Evolutionary conservation across 2,888 invertebrate species (phyloP), one percentile per base, ranked within the genome.

Genomic region (Pyralis farinalis): DNA sequence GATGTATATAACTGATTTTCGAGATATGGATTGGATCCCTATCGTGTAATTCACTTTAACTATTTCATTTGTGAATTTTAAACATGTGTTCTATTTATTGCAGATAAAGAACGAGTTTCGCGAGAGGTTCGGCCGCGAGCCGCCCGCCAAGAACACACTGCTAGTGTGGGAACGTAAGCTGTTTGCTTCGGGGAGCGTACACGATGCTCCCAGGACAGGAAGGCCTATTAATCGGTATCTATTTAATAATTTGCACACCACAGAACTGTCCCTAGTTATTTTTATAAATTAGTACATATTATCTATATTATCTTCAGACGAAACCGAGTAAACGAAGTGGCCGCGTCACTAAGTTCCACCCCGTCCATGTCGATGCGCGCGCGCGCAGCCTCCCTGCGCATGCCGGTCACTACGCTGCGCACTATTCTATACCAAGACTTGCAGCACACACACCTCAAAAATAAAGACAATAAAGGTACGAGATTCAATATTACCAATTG

Each of bases 71-170:
- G n/a, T n/a, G n/a, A n/a, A n/a, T n/a, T n/a, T n/a, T n/a, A n/a
- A n/a, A n/a, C n/a, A n/a, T n/a, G n/a, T n/a, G n/a, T n/a, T n/a
- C 37, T 44, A 12, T 53, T 61, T 59, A 60, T 41, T 61, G 22
- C 47, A 86, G 71, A 80, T 88, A 34, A 77, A 75, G 49, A 65
- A 67, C 21, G 80, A 86, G 49, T 89, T 88, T 48, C 57, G 63
- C 38, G 58, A 67, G 42, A 66, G 88, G 47, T 89, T 89, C 48
- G 71, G 68, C 20, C 59, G 72, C 1, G 67, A 77, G 4, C 70
- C 88, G 6, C 88, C 88, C 0, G 67, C 76, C 4, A 76, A 74
- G 51, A 76, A 75, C 35, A 77, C 78, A 1, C 47, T 78, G 20
- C 49, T 75, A 38, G 64, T 61, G 7, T 83, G 83, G 83, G 82